Conservation (phyloP, 2,797 vertebrate species). For the Rhabdomys pumilio region DNA sequence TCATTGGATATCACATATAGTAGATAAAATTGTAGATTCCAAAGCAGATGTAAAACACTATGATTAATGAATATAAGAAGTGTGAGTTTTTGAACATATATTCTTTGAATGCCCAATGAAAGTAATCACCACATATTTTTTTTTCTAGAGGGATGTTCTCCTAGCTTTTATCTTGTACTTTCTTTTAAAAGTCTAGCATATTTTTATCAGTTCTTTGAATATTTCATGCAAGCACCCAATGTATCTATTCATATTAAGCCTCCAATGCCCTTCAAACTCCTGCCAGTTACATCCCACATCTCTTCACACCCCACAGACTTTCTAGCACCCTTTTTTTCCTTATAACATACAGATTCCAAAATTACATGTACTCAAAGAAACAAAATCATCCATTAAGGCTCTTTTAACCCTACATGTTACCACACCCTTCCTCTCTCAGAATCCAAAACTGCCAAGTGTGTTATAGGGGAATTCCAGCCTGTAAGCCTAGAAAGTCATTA, state of each 20-base stretch:
- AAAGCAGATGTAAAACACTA: background rate
- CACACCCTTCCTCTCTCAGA: background rate
- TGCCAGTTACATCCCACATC: too few species aligned
- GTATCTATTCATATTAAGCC: background rate
- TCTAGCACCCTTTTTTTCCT: background rate
- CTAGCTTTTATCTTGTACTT: conserved; percentile 1
- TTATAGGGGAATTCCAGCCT: too few species aligned
- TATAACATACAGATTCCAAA: background rate
- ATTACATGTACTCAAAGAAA: background rate
- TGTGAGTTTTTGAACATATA: background rate
- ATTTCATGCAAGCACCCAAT: background rate
- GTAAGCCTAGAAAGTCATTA: too few species aligned
- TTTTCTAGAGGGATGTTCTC: background rate
- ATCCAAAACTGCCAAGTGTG: background rate
- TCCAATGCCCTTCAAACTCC: background rate
- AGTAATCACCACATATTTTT: background rate
- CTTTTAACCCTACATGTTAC: background rate
- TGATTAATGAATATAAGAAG: conserved; percentile 9
- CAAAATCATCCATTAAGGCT: background rate
- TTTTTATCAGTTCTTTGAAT: background rate
- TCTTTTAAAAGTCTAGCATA: background rate
- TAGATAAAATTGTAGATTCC: background rate
- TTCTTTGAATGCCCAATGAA: conserved; percentile 3
- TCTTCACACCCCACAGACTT: too few species aligned
- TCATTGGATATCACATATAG: background rate